Evolutionary conservation across 2,113 vertebrate species (phyloP), one percentile per base, ranked within the genome.

Genomic region (Trichomycterus rosablanca): DNA sequence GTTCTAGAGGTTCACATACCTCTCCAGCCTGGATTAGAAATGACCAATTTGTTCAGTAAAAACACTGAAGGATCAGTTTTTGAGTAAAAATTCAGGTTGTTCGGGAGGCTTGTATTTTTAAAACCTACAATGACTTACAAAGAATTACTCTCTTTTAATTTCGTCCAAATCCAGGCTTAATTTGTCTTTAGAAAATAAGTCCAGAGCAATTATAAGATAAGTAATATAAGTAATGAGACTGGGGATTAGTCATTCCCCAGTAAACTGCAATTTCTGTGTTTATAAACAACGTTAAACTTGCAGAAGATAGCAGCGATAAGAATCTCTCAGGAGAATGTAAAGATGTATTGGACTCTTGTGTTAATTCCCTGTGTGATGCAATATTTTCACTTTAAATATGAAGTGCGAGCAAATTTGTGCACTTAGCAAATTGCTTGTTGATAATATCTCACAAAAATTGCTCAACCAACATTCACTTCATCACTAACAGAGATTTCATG

Each of bases 371-470:
- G 39, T 49, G 69, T 56, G 62, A 51, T 71, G 80, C 64, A 78
- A 80, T 84, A 82, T 82, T 78, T 82, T 75, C 62, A 63, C 48
- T 24, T 65, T 72, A 81, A 85, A 85, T 80, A 82, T 84, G 78
- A 81, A 83, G n/a, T n/a, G n/a, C n/a, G n/a, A n/a, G n/a, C n/a
- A n/a, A n/a, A n/a, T n/a, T 77, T 80, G 80, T 79, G 77, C 81
- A 86, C 83, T 88, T 87, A 81, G 78, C 74, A 83, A 82, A 85
- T 84, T 84, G 77, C 69, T 61, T 46, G 74, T 77, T 81, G 80
- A 86, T 83, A 80, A 78, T 66, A 77, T 84, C n/a, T n/a, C n/a
- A n/a, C 62, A 66, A 72, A 78, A 84, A 81, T 66, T 71, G 74
- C 71, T 74, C 45, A 83, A 80, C 78, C 71, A 45, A 82, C 76